Conservation (phyloP, 2,113 vertebrate genomes). For the Lethenteron reissneri region DNA sequence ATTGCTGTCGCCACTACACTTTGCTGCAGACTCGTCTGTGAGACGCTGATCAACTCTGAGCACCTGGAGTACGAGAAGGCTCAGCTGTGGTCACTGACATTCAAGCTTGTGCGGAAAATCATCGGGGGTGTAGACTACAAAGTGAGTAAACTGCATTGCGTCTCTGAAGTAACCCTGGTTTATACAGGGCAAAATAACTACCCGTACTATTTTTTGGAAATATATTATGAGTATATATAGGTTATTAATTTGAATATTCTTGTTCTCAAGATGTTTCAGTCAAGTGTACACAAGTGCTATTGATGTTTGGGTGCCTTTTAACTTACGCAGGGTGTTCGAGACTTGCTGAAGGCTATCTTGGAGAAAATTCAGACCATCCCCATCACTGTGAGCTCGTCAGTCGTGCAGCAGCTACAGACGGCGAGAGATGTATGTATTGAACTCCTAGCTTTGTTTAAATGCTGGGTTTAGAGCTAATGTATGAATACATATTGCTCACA, state of each 20-base stretch:
- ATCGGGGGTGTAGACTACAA: slow-evolving; percentile 97
- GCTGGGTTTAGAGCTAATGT: not conserved
- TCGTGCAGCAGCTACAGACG: slow-evolving; percentile 74
- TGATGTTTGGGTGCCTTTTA: not conserved
- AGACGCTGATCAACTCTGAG: slow-evolving; percentile 64
- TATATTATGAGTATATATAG: not conserved
- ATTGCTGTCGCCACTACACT: not conserved
- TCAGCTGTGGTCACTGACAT: slow-evolving; percentile 82
- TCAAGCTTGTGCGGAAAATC: slow-evolving; percentile 75
- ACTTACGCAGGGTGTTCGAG: slow-evolving; percentile 53
- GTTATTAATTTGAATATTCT: not conserved
- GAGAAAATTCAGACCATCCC: slow-evolving; percentile 90
- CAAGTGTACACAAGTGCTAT: not conserved
- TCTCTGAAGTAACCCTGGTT: no score
- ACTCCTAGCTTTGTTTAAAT: not conserved
- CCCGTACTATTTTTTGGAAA: no score
- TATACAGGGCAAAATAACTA: no score
- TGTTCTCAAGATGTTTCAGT: not conserved
- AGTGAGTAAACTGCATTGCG: slow-evolving; percentile 23
- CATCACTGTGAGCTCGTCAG: slow-evolving; percentile 77
- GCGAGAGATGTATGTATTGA: slow-evolving; percentile 54
- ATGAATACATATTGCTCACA: no score
- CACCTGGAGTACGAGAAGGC: slow-evolving; percentile 86
- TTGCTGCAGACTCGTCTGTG: slow-evolving; percentile 62
- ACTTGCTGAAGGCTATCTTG: slow-evolving; percentile 68